These are phyloP conservation scores for Drosophila leontia DNA, from an alignment of 1,140 invertebrate species.

Conservation along the genomic window DNA sequence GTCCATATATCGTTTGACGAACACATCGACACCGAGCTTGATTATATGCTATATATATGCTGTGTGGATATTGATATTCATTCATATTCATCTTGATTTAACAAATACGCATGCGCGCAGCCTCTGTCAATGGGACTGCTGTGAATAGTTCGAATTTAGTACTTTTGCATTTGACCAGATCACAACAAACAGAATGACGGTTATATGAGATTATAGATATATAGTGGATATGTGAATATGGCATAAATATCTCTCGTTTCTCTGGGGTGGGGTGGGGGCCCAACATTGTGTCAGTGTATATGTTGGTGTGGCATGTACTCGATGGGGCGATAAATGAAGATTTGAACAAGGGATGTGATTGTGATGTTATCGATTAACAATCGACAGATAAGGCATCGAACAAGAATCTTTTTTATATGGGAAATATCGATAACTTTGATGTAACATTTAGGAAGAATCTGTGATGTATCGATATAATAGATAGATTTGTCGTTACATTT, in stretches of 20 bases:
- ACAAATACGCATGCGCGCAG: conserved; percentile 83
- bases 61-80: conserved; percentile 66
- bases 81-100: conserved; percentile 68
- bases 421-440: background rate
- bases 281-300: conserved; percentile 47
- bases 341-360: background rate
- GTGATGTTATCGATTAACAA: background rate
- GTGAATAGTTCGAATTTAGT: conserved; percentile 51
- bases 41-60: conserved; percentile 54
- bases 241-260: conserved; percentile 59
- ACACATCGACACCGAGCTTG: conserved; percentile 70
- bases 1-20: conserved; percentile 51
- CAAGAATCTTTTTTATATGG: background rate
- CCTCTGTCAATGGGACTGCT: conserved; percentile 73
- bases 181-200: conserved; percentile 48
- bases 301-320: conserved; percentile 45
- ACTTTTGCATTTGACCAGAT: conserved; percentile 49
- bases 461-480: background rate
- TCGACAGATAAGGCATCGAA: background rate
- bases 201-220: conserved; percentile 42
- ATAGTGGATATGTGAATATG: conserved; percentile 50
- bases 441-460: background rate
- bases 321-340: conserved; percentile 40
- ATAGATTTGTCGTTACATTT: background rate
- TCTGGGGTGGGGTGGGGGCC: conserved; percentile 18